Evolutionary conservation across 2,113 vertebrate genomes (phyloP).

Genomic region (Isichthys henryi): DNA sequence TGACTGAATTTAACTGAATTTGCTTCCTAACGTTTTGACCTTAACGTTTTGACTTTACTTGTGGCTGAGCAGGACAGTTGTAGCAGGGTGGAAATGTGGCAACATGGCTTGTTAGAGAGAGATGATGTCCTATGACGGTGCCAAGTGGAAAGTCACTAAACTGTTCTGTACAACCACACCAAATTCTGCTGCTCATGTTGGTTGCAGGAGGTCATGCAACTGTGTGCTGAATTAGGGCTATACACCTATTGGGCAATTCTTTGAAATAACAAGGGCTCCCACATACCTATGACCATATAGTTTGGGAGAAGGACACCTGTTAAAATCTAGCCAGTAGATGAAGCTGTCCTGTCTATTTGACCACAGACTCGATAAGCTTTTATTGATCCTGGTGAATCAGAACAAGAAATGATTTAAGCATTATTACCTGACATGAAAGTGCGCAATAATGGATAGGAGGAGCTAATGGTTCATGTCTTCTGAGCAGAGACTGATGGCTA

Average conservation of each 20-base stretch:
- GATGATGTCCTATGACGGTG: neutral
- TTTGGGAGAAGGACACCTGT: neutral
- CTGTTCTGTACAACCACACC: neutral
- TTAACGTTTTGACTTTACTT: neutral
- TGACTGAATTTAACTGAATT: neutral
- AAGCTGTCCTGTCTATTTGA: neutral
- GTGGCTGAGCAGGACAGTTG: neutral
- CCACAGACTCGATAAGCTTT: neutral
- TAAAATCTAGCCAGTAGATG: neutral
- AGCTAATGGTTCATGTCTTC: neutral
- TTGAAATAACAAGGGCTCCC: neutral
- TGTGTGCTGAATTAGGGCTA: neutral
- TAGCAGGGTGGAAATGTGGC: neutral
- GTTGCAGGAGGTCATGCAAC: neutral
- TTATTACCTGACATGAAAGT: neutral
- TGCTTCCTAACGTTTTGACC: neutral
- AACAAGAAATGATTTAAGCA: neutral
- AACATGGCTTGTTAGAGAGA: neutral
- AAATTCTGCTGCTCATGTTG: neutral
- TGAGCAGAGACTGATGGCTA: neutral
- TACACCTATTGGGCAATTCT: neutral
- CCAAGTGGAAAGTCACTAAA: neutral
- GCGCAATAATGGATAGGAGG: neutral
- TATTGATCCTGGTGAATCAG: neutral
- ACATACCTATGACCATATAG: neutral